These are phyloP conservation scores for Distichodus sexfasciatus DNA, from an alignment of 2,797 vertebrate species.

Conservation along the genomic window DNA sequence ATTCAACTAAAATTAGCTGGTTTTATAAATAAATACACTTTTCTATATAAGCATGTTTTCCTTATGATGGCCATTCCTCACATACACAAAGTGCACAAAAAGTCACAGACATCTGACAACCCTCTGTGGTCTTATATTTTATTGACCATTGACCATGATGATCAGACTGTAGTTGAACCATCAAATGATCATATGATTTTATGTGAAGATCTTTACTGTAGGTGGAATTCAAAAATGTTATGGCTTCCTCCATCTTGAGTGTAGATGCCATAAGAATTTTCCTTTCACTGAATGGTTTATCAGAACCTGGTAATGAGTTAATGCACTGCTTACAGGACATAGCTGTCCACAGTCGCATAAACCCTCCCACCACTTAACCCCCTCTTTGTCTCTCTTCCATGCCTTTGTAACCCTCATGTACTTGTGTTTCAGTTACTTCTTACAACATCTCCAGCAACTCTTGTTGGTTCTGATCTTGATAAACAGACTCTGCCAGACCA, in stretches of 20 bases:
- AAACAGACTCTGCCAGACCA: background rate
- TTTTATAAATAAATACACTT: no score
- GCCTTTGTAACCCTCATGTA: background rate
- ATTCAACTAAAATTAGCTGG: no score
- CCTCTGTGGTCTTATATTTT: background rate
- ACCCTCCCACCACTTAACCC: background rate
- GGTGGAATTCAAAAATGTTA: background rate
- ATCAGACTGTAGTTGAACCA: background rate
- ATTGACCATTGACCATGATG: background rate
- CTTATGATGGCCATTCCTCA: no score
- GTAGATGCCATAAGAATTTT: background rate
- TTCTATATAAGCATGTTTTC: no score
- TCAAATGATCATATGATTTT: background rate
- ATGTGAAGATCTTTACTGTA: no score
- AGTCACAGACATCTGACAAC: no score
- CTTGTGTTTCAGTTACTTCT: background rate
- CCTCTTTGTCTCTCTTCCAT: background rate
- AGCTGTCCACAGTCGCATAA: background rate
- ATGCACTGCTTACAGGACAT: background rate
- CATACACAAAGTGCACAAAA: no score
- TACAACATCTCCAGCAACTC: background rate
- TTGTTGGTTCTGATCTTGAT: conserved; percentile 4
- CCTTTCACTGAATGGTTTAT: background rate
- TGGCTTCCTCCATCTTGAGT: background rate
- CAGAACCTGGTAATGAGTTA: background rate